Base-by-base conservation (phyloP, 2,888 invertebrate species). In the Mythimna impura region DNA sequence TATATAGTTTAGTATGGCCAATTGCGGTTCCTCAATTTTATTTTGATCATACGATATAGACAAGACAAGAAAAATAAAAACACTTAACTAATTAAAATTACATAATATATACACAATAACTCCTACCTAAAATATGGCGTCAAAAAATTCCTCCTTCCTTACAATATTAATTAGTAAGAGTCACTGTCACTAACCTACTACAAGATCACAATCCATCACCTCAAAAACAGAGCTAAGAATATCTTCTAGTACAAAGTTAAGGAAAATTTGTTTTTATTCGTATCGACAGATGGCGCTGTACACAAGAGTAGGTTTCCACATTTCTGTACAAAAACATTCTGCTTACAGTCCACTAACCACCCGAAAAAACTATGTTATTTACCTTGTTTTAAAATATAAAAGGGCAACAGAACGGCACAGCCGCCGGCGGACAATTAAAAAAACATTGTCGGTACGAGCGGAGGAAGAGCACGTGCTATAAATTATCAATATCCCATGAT, bases 401-500 rank as follows among this genome's bases (percentile, higher is more conserved):
- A 89, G 87, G 85, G 81, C 78, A 80, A 78, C 76, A 64, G 66
- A 76, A 72, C 66, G 63, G 71, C 79, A 78, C 80, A 72, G 87
- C 91, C 88, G 88, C 89, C 77, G 89, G 90, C 90, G 86, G 82
- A 87, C 88, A 89, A 89, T 89, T 90, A 87, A 87, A 89, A 90
- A 88, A 91, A 91, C 90, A 92, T 88, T 85, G 84, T 76, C 72
- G 73, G 63, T 61, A 69, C 72, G 76, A 70, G 78, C 82, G 80
- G 80, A 70, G 73, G 76, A 81, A 74, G 70, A 87, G 87, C 94
- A 94, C 93, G 93, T 95, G 95, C 89, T 86, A 79, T 88, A 93
- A 93, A 95, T 96, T 94, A 96, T 93, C 96, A 95, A 93, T 93
- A 94, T 96, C 96, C 96, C 96, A 94, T 94, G 96, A 94, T 94